phyloP scores from a whole-genome alignment of 1,140 invertebrate species.

The Cherax destructor region DNA sequence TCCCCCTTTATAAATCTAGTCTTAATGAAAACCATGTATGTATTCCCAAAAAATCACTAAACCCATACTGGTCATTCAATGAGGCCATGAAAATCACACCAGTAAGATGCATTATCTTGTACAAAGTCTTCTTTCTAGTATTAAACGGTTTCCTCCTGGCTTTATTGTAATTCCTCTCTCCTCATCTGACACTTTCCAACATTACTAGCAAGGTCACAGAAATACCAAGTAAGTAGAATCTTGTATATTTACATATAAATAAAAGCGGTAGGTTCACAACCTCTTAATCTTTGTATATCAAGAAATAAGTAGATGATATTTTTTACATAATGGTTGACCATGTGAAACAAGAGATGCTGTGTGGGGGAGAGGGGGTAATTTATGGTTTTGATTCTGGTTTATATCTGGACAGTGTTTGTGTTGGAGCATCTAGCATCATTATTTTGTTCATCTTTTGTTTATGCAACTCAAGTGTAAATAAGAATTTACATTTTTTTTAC shows the following conservation, averaged over 20 bases:
- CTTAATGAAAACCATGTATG: too few species aligned
- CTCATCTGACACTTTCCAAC: too few species aligned
- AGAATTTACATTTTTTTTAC: slow-evolving; percentile 13
- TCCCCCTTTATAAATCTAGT: too few species aligned
- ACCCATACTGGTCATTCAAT: too few species aligned
- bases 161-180: too few species aligned
- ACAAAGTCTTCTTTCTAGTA: too few species aligned
- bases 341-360: slow-evolving; percentile 10
- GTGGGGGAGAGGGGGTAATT: background rate
- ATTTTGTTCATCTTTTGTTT: background rate
- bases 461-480: background rate
- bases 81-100: too few species aligned
- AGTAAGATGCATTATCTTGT: too few species aligned
- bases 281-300: slow-evolving; percentile 65
- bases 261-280: slow-evolving; percentile 65
- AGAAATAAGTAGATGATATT: slow-evolving; percentile 66
- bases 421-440: background rate
- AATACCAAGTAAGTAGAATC: slow-evolving; percentile 50
- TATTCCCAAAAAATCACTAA: too few species aligned
- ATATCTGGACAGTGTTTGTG: slow-evolving; percentile 10
- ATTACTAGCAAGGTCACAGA: background rate
- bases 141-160: too few species aligned
- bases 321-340: slow-evolving; percentile 42
- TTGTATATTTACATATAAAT: slow-evolving; percentile 68
- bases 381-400: slow-evolving; percentile 38